Evolutionary conservation across 2,888 invertebrate genomes (phyloP), one percentile per base, ranked within the genome.

Genomic region (Macaria liturata): DNA sequence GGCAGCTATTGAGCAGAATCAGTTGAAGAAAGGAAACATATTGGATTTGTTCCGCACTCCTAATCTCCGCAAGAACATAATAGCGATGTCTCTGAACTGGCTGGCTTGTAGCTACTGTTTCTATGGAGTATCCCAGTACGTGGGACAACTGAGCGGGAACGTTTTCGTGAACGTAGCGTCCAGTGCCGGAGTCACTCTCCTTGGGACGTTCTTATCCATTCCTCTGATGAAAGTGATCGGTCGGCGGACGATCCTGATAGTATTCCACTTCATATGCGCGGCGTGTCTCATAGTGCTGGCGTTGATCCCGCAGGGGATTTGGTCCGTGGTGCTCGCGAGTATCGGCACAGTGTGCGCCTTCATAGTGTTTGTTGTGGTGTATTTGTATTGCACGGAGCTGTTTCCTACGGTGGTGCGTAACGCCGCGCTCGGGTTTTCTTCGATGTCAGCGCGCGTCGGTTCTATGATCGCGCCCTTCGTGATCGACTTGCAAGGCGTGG

Each of bases 331-430:
- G 9, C 92, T 96, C 47, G 96, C 96, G 6, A 93, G 95, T 62
- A 78, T 95, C 46, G 97, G 96, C 0, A 95, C 96, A 59, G 95
- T 97, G 51, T 95, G 96, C 32, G 95, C 96, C 76, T 96, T 97
- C 37, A 94, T 97, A n/a, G 94, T 95, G 1, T 98, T 98, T 76
- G 95, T 97, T 0, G 95, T 96, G 31, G 95, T 96, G 8, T 98
- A 98, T 81, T 93, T 98, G 44, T 98, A 96, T 83, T 95, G 96
- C 42, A 95, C 97, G 0, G 98, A 98, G 84, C 79, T 97, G 50
- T 98, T 97, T 72, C 98, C 98, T 0, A 98, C 98, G 0, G 96
- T 97, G 3, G 95, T 97, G 2, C 92, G 98, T 39, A 98, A 97
- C 72, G 95, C 96, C 49, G 98, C 97, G 0, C 93, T 98, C 55